phyloP scores from a whole-genome alignment of 2,113 vertebrate genomes.

The Lipophrys pholis region DNA sequence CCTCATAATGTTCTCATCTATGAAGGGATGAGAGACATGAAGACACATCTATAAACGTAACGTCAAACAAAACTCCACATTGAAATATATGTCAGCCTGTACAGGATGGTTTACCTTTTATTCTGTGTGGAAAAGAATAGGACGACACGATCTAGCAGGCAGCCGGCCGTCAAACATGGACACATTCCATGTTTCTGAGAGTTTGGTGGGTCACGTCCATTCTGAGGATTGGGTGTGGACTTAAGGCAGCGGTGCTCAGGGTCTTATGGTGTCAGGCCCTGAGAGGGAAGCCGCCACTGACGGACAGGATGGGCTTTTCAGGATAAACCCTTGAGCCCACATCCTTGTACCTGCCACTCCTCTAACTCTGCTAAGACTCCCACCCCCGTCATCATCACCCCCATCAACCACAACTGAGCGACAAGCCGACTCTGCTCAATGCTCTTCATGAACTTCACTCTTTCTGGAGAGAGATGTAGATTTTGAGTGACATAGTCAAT shows the following conservation, averaged over 20 bases:
- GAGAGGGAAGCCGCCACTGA: slow-evolving; percentile 40
- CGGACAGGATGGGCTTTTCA: slow-evolving; percentile 57
- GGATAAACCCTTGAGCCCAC: slow-evolving; percentile 44
- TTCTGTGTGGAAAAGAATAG: too few species aligned
- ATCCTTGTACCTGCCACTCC: slow-evolving; percentile 41
- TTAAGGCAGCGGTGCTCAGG: slow-evolving; percentile 36
- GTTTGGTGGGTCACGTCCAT: slow-evolving; percentile 29
- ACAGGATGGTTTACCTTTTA: too few species aligned
- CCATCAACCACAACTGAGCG: neutral
- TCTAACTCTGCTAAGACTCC: neutral
- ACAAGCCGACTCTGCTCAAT: too few species aligned
- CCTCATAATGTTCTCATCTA: neutral
- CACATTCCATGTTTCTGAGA: slow-evolving; percentile 12
- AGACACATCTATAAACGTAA: neutral
- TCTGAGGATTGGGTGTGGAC: slow-evolving; percentile 54
- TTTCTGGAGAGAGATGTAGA: too few species aligned
- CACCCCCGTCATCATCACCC: slow-evolving; percentile 6
- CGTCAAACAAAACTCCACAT: slow-evolving; percentile 2
- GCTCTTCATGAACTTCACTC: too few species aligned
- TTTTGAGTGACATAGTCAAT: too few species aligned
- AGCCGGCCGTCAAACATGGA: neutral
- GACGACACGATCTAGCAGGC: neutral
- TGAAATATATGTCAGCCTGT: neutral
- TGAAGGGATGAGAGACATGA: slow-evolving; percentile 13
- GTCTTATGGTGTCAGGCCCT: slow-evolving; percentile 63